Base-by-base conservation (phyloP, 2,888 invertebrate species). In the Drosophila histrio region DNA sequence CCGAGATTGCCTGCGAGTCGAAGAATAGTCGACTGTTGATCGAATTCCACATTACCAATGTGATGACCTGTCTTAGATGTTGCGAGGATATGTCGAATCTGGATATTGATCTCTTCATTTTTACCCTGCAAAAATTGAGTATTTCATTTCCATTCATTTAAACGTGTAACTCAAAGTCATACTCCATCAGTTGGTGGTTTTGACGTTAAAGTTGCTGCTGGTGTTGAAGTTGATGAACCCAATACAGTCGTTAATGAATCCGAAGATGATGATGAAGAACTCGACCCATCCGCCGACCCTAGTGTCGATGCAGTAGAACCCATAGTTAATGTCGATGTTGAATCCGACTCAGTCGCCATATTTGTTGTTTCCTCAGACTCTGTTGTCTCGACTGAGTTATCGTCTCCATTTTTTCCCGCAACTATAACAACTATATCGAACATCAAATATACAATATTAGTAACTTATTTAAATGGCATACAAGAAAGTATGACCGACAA, bases 41-140 rank as follows among this genome's bases (percentile, higher is more conserved):
- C 41, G 36, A 47, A 69, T 15, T 70, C 70, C 5, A 1, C 2
- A 21, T 71, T 72, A 15, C 72, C 71, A 8, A 43, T 6, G 19
- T 34, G 43, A 7, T 72, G 0, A 1, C 71, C 71, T 0, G 30
- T 46, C n/a, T 32, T 46, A 0, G 66, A 44, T 1, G 24, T 17
- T 1, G 19, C 26, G 2, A 71, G 26, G 11, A 43, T 19, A 15
- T 44, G 36, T 1, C 70, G 2, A 3, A 63, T 63, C 17, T 30
- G 7, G 0, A 22, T 2, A 52, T 46, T 46, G 7, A 70, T 22
- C 3, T 26, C 13, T 1, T 36, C 13, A 15, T 26, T 15, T 11
- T 34, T 24, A 11, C 2, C 9, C 30, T 17, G 26, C 11, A 2
- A 9, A 47, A 6, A 32, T 22, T 15, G 6, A 36, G 9, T 15